A percentile compares a stretch with the other conserved stretches of the same genome.
phyloP scores from a whole-genome alignment of 2,113 vertebrate genomes.

The Climacteris rufus region DNA sequence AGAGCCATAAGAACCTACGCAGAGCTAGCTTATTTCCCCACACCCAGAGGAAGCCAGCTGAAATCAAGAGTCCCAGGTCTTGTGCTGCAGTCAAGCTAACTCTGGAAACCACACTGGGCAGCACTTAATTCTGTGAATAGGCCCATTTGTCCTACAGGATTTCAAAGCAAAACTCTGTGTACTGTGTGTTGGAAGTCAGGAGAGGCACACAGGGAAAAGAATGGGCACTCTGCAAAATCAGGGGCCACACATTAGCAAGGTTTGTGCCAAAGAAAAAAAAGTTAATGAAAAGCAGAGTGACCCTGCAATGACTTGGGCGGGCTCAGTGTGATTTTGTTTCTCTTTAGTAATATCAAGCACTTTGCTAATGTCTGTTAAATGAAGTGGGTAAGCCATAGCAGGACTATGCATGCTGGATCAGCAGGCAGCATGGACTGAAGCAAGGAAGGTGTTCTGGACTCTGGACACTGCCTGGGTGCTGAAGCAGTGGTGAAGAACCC shows the following conservation, averaged over 20 bases:
- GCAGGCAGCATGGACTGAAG: background rate
- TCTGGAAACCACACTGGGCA: background rate
- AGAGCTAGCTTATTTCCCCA: background rate
- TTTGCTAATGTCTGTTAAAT: background rate
- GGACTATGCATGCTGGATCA: background rate
- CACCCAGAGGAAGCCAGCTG: background rate
- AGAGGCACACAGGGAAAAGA: background rate
- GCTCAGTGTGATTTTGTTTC: background rate
- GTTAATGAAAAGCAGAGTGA: background rate
- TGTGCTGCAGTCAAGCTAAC: background rate
- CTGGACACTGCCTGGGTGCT: background rate
- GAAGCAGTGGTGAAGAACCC: background rate
- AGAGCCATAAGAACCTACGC: background rate
- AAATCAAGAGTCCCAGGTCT: background rate
- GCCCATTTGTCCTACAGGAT: background rate
- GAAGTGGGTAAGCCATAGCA: background rate
- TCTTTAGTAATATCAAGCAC: background rate
- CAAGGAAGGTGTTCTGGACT: background rate
- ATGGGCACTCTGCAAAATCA: background rate
- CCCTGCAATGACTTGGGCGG: fast-evolving
- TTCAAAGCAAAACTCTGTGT: background rate
- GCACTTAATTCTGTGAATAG: background rate
- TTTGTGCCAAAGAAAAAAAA: background rate
- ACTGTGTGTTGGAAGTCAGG: background rate
- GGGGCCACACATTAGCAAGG: background rate